Evolutionary conservation across 2,888 invertebrate species (phyloP), one percentile per base, ranked within the genome.

Genomic region (Nemoura dubitans): DNA sequence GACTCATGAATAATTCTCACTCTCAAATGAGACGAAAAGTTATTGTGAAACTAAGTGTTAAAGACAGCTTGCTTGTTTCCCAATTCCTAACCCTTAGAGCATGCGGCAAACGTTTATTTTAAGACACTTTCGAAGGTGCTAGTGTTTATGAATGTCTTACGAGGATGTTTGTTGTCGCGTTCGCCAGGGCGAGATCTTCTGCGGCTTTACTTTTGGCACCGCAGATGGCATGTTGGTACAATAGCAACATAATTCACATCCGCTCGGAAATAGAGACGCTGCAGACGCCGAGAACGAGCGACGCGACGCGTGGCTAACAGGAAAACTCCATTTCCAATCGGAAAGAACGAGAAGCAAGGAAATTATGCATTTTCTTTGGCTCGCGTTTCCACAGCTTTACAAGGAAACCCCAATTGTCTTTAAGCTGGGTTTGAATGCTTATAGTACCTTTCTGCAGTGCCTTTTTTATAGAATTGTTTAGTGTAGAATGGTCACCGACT

Each of bases 31-130:
- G 83, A 83, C n/a, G 83, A 83, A 83, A 36, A 36, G 25, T 42
- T 83, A 43, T 42, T 81, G 78, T 78, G 21, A 30, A 30, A 21
- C n/a, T 42, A 83, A 42, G 83, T 42, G 81, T 42, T 26, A n/a
- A 26, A 83, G 83, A 36, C 83, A 83, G 83, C 83, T 83, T 83
- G 83, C 42, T 42, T 83, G 83, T 83, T 83, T 83, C 83, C 28
- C 83, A 83, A 25, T 43, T 26, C 83, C 83, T n/a, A 21, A 21
- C 36, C 36, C 36, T 3, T 36, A 36, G 36, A 36, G 36, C 36
- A 36, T 36, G 36, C 36, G 80, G 80, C 25, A 28, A 80, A 80
- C 28, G 28, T 80, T 80, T 80, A 80, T 80, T 80, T 80, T 80
- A 80, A 26, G 25, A 59, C 59, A 59, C 59, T 59, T 59, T 80